These are phyloP conservation scores for Thaleichthys pacificus DNA, from an alignment of 2,797 vertebrate species.

Conservation along the genomic window DNA sequence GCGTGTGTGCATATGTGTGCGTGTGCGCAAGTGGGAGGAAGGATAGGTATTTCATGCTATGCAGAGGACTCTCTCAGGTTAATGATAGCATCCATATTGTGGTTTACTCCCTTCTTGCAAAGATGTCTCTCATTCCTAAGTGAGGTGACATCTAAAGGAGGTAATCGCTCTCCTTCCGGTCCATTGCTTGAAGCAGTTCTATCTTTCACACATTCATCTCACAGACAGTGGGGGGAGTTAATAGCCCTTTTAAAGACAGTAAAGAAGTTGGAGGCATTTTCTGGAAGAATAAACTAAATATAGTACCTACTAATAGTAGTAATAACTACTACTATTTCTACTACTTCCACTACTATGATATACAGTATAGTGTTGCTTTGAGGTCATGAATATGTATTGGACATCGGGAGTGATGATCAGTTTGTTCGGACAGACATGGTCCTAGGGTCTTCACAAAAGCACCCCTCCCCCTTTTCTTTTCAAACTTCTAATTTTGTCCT, in stretches of 20 bases:
- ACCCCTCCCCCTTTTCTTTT: background rate
- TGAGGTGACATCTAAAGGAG: background rate
- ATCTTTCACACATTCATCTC: background rate
- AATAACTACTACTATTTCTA: no score
- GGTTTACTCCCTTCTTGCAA: constrained; percentile 9
- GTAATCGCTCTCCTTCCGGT: background rate
- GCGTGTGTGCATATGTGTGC: no score
- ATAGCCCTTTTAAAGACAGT: background rate
- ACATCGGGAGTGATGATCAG: background rate
- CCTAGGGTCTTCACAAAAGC: background rate
- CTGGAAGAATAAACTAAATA: background rate
- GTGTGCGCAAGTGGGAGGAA: no score
- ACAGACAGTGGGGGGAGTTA: background rate
- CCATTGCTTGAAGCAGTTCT: no score
- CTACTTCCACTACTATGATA: no score
- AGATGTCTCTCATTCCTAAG: background rate
- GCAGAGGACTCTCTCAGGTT: constrained; percentile 33
- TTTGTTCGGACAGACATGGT: background rate
- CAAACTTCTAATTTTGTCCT: background rate
- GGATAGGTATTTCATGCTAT: constrained; percentile 16
- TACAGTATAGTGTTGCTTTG: background rate
- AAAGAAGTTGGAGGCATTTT: background rate
- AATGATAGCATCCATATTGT: constrained; percentile 40
- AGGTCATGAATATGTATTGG: background rate
- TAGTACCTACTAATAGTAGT: background rate